Evolutionary conservation across 2,888 invertebrate species (phyloP).

Genomic region (Osmoderma eremita): DNA sequence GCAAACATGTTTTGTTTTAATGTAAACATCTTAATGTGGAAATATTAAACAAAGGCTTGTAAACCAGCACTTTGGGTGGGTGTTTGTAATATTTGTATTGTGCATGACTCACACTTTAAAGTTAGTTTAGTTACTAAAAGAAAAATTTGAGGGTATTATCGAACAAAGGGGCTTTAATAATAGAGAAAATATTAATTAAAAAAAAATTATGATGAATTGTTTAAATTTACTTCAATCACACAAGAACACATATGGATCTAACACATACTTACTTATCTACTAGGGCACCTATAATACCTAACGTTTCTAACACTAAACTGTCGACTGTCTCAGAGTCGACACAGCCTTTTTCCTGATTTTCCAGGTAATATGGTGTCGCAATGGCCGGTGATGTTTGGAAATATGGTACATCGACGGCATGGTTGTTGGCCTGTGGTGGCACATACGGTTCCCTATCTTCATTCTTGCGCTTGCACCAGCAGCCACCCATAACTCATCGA

Average conservation of each 20-base stretch:
- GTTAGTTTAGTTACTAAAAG: too few relatives aligned
- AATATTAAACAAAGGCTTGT: too few relatives aligned
- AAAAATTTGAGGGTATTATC: too few relatives aligned
- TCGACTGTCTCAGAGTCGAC: constrained; percentile 70
- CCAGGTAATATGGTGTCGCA: constrained; percentile 53
- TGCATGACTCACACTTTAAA: too few relatives aligned
- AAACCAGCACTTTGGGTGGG: too few relatives aligned
- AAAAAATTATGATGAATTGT: too few relatives aligned
- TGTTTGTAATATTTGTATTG: too few relatives aligned
- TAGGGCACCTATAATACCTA: constrained; percentile 81
- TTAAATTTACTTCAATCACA: too few relatives aligned
- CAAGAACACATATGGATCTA: neutral
- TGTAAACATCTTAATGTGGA: too few relatives aligned
- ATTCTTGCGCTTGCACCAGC: constrained; percentile 77
- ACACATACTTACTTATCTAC: constrained; percentile 79
- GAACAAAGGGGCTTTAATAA: too few relatives aligned
- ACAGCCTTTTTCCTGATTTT: constrained; percentile 52
- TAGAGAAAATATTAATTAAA: too few relatives aligned
- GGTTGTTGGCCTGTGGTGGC: constrained; percentile 53
- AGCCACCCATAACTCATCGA: constrained; percentile 75
- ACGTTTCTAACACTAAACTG: constrained; percentile 81
- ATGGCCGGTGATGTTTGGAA: constrained; percentile 57
- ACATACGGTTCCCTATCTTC: constrained; percentile 66
- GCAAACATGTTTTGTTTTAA: too few relatives aligned
- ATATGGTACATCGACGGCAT: constrained; percentile 44